Base-by-base conservation (phyloP, 2,113 vertebrate species). In the Gasterosteus nipponicus region DNA sequence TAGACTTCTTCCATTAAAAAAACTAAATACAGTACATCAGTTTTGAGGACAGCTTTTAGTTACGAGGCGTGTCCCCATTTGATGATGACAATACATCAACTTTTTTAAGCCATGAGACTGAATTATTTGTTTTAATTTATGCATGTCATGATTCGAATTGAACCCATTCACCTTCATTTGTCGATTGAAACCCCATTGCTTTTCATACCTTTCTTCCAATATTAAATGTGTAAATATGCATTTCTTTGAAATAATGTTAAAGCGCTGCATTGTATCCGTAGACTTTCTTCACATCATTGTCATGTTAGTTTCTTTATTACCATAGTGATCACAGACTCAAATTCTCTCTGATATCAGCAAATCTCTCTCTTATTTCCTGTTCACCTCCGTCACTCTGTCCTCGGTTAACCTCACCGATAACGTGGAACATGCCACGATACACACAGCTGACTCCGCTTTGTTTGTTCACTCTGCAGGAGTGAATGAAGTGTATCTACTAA, bases 361-460 rank as follows among this genome's bases (percentile, higher is more conserved):
- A 62, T 77, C 74, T 38, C 54, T 53, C 10, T 73, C 70, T 84
- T 51, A 80, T 80, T 85, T 85, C 76, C 73, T 83, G 67, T 46
- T 63, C 0, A 2, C 65, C 70, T 82, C 64, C 31, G 76, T 88
- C 75, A 54, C 35, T 76, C 53, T 44, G 58, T 82, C 67, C 61
- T 64, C 44, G 67, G 54, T 39, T 58, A 22, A 72, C 4, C 15
- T 19, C 70, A 38, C 18, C 51, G 12, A 5, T 77, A 44, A 54
- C 41, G 80, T 82, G 35, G 49, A 76, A 68, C 61, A 73, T 83
- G 78, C 47, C 78, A 82, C 66, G 31, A 57, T 3, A 76, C 69
- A 68, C 58, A 49, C 63, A 11, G 19, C 70, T 65, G 26, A 68
- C 73, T 35, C 70, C 53, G 69, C 69, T 58, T 39, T 59, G 9